Percentiles rank a stretch among this genome's conserved stretches.
These are phyloP conservation scores for Calameuta filiformis DNA, from an alignment of 2,888 invertebrate species.

Conservation along the genomic window DNA sequence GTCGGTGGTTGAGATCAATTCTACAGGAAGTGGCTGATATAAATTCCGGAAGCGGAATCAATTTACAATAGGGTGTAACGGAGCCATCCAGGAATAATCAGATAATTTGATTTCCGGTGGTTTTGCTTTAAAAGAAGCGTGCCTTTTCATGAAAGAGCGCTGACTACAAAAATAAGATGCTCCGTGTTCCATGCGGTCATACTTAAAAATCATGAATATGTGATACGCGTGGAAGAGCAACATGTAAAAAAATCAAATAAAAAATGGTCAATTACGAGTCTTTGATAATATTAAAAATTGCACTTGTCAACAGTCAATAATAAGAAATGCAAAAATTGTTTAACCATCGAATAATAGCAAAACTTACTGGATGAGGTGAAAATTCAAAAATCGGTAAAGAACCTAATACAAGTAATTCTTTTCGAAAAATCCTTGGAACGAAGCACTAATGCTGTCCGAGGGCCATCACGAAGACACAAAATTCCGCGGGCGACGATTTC, in stretches of 20 bases:
- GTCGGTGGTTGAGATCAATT: background rate
- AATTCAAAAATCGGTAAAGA: background rate
- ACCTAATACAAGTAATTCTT: background rate
- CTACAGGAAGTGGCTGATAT: background rate
- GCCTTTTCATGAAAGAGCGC: background rate
- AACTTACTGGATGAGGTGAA: background rate
- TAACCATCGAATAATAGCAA: background rate
- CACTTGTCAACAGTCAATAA: too few relatives aligned
- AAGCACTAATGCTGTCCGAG: slow-evolving; percentile 37
- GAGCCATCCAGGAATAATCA: too few relatives aligned
- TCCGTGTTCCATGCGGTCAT: background rate
- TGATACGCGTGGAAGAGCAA: too few relatives aligned
- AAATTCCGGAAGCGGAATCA: background rate
- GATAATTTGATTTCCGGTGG: background rate
- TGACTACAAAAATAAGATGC: too few relatives aligned
- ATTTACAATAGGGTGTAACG: background rate
- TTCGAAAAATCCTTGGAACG: background rate
- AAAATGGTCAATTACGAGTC: too few relatives aligned
- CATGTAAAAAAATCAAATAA: too few relatives aligned
- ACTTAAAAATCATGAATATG: background rate
- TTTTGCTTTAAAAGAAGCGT: background rate
- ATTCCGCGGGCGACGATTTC: slow-evolving; percentile 22
- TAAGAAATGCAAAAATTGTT: too few relatives aligned
- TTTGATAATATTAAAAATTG: background rate
- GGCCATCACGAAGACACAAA: slow-evolving; percentile 42